A percentile compares a stretch with the other conserved stretches of the same genome.
Conservation (phyloP, 2,113 vertebrate species). For the Isichthys henryi region DNA sequence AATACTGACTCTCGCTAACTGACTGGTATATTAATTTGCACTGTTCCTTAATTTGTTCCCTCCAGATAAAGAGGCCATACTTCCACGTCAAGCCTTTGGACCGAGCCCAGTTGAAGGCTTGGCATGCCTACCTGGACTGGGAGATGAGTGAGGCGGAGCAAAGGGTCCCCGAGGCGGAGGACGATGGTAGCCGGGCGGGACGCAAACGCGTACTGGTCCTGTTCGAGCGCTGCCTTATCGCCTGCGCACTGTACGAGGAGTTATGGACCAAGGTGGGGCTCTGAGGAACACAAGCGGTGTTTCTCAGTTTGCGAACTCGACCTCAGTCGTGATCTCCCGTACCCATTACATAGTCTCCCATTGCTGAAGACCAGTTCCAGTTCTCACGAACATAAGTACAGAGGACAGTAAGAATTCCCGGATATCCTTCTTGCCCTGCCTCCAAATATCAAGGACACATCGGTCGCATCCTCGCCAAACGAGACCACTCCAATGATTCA, state of each 20-base stretch:
- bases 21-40: not conserved
- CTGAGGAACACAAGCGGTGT: not conserved
- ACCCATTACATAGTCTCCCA: not conserved
- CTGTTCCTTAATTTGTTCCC: not conserved
- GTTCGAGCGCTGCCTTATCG: conserved; percentile 75
- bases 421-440: not conserved
- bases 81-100: conserved; percentile 75
- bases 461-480: no score
- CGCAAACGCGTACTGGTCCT: conserved; percentile 63
- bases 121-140: conserved; percentile 76
- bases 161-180: conserved; percentile 31
- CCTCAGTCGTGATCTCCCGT: no score
- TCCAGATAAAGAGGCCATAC: conserved; percentile 73
- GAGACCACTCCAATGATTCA: not conserved
- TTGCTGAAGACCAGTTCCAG: not conserved
- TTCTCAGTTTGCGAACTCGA: not conserved
- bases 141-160: conserved; percentile 52
- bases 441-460: not conserved
- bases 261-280: conserved; percentile 70
- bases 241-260: conserved; percentile 77
- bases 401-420: not conserved
- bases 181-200: conserved; percentile 22
- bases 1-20: not conserved
- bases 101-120: conserved; percentile 65
- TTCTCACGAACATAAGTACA: not conserved